Conservation (phyloP, 2,888 invertebrate genomes). For the Enoplolaimus lenunculus region DNA sequence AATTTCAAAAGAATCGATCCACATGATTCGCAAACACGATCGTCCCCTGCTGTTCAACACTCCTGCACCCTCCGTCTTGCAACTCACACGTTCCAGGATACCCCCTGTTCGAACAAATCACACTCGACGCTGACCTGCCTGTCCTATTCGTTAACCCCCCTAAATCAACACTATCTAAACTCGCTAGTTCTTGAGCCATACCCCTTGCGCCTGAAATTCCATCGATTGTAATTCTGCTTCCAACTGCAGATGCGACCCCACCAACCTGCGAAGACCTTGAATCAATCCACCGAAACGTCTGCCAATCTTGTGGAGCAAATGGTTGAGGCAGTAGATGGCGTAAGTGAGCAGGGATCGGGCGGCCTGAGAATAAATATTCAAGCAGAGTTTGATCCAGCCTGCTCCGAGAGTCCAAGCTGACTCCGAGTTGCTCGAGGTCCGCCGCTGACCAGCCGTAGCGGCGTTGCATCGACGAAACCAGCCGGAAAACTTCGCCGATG, state of each 20-base stretch:
- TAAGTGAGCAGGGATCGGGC: constrained; percentile 15
- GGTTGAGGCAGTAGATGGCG: constrained; percentile 24
- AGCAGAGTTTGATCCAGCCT: constrained; percentile 40
- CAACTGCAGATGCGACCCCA: neutral
- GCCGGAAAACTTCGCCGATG: constrained; percentile 39
- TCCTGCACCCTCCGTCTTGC: too few species aligned
- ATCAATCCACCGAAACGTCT: constrained; percentile 40
- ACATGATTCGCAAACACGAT: too few species aligned
- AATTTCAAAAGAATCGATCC: too few species aligned
- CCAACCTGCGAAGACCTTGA: constrained; percentile 34
- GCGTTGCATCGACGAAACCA: constrained; percentile 38
- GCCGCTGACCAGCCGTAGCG: constrained; percentile 39
- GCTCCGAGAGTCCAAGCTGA: too few species aligned
- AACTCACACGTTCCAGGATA: too few species aligned
- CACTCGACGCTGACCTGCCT: too few species aligned
- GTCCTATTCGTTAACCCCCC: too few species aligned
- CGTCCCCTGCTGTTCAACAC: too few species aligned
- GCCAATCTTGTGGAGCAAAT: constrained; percentile 39
- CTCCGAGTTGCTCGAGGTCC: constrained; percentile 35
- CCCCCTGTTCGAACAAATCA: too few species aligned
- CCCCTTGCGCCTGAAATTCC: too few species aligned
- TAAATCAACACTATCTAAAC: neutral
- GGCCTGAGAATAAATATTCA: constrained; percentile 38
- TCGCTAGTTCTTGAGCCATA: neutral
- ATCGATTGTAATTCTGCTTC: neutral